phyloP scores from a whole-genome alignment of 2,888 invertebrate genomes.

The Dioctria linearis region DNA sequence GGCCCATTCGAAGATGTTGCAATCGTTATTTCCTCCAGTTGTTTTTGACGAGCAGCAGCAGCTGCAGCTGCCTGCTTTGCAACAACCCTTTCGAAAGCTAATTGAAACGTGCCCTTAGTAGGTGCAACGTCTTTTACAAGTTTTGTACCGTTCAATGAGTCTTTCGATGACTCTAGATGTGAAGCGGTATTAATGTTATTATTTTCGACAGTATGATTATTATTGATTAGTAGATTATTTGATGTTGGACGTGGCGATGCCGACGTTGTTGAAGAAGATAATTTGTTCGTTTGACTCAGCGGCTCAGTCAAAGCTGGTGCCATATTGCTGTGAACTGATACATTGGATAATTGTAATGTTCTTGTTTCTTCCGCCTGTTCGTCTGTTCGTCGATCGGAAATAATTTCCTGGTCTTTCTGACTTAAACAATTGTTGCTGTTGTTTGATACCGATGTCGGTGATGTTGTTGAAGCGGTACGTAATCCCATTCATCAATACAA shows the following conservation, averaged over 20 bases:
- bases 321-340: constrained; percentile 74
- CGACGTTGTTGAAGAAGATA: constrained; percentile 70
- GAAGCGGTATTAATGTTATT: constrained; percentile 26
- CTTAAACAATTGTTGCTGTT: background rate
- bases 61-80: constrained; percentile 58
- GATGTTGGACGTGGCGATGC: constrained; percentile 65
- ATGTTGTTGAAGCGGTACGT: constrained; percentile 19
- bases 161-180: background rate
- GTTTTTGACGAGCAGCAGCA: constrained; percentile 42
- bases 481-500: constrained; percentile 51
- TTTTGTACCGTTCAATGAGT: constrained; percentile 23
- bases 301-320: constrained; percentile 94
- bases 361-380: background rate
- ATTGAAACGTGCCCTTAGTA: constrained; percentile 60
- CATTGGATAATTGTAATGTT: constrained; percentile 58
- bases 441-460: constrained; percentile 13
- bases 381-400: constrained; percentile 1
- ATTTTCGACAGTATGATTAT: constrained; percentile 55
- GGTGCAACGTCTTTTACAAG: background rate
- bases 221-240: constrained; percentile 54
- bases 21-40: background rate
- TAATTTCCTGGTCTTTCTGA: background rate
- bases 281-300: constrained; percentile 70
- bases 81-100: constrained; percentile 61
- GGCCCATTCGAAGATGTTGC: constrained; percentile 55